A percentile compares a stretch with the other conserved stretches of the same genome.
These are phyloP conservation scores for Apamea anceps DNA, from an alignment of 2,888 invertebrate species.

Conservation along the genomic window DNA sequence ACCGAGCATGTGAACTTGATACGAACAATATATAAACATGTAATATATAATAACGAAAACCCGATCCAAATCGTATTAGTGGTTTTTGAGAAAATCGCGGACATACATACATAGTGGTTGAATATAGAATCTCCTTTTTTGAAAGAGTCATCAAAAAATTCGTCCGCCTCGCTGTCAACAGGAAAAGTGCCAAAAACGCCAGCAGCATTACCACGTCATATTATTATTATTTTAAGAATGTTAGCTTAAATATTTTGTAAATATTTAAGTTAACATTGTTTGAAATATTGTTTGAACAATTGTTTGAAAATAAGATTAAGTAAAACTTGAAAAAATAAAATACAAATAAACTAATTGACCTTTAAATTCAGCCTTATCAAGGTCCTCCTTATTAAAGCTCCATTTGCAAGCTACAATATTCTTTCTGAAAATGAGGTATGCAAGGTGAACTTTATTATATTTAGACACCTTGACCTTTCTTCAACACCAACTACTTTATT, in stretches of 20 bases:
- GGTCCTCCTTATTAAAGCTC: neutral
- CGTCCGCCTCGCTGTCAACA: too few relatives aligned
- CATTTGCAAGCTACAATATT: slow-evolving; percentile 8
- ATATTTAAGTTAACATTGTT: too few relatives aligned
- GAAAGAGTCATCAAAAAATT: neutral
- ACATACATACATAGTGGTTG: too few relatives aligned
- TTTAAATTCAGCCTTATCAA: neutral
- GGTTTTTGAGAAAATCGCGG: too few relatives aligned
- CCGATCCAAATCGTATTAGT: too few relatives aligned
- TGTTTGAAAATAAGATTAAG: neutral
- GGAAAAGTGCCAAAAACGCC: neutral
- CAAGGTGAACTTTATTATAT: slow-evolving; percentile 18
- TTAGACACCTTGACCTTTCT: slow-evolving; percentile 8
- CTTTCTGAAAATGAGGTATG: slow-evolving; percentile 4
- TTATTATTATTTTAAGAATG: neutral
- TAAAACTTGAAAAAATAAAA: neutral
- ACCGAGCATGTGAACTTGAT: slow-evolving; percentile 10
- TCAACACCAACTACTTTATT: neutral
- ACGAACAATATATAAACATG: neutral
- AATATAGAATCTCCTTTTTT: too few relatives aligned
- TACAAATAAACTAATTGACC: neutral
- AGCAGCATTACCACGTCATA: neutral
- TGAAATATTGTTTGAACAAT: too few relatives aligned
- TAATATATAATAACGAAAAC: neutral
- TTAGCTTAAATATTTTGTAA: neutral